Evolutionary conservation across 2,888 invertebrate species (phyloP).

Genomic region (Tenthredo distinguenda): DNA sequence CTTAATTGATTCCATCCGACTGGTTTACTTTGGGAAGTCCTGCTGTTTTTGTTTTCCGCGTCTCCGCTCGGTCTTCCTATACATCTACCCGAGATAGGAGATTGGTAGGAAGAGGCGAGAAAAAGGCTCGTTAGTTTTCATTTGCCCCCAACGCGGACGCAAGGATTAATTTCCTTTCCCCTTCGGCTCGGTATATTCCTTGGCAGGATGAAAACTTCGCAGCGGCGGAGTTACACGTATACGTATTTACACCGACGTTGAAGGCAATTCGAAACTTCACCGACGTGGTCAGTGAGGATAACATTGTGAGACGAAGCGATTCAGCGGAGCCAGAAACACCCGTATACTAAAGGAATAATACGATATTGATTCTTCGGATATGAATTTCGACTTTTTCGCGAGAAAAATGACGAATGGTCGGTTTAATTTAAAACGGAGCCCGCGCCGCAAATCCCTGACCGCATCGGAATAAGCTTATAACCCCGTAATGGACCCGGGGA

Average conservation of each 20-base stretch:
- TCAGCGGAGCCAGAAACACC: neutral
- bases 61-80: slow-evolving; percentile 30
- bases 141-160: slow-evolving; percentile 55
- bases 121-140: slow-evolving; percentile 59
- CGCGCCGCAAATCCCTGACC: slow-evolving; percentile 28
- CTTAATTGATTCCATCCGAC: slow-evolving; percentile 63
- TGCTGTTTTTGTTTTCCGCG: slow-evolving; percentile 50
- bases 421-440: slow-evolving; percentile 42
- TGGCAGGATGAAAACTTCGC: neutral
- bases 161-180: slow-evolving; percentile 42
- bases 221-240: neutral
- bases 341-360: neutral
- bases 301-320: slow-evolving; percentile 12
- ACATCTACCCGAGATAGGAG: slow-evolving; percentile 16
- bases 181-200: slow-evolving; percentile 2
- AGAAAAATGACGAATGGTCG: slow-evolving; percentile 53
- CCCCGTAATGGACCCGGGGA: slow-evolving; percentile 36
- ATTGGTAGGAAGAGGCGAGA: slow-evolving; percentile 38
- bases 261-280: slow-evolving; percentile 20
- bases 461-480: slow-evolving; percentile 43
- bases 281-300: slow-evolving; percentile 6
- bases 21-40: slow-evolving; percentile 51
- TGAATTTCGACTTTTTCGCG: slow-evolving; percentile 5
- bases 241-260: neutral
- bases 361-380: neutral